Evolutionary conservation across 2,888 invertebrate species (phyloP).

Genomic region (Agrochola litura): DNA sequence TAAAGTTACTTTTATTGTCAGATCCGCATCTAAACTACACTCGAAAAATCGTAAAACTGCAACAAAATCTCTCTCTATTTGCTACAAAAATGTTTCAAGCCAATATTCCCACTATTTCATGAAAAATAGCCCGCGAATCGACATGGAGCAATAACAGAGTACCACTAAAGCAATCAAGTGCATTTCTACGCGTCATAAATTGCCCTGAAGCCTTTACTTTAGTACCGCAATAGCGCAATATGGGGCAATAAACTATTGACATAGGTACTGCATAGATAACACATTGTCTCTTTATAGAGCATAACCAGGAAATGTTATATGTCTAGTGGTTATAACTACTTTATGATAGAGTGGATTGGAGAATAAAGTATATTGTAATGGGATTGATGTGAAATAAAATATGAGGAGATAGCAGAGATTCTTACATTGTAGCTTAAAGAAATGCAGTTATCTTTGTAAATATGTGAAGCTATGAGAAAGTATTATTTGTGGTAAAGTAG

Average conservation of each 20-base stretch:
- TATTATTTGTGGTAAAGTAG: no score
- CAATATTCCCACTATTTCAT: conserved; percentile 27
- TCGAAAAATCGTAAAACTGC: conserved; percentile 8
- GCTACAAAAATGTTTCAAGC: conserved; percentile 34
- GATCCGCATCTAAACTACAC: conserved; percentile 6
- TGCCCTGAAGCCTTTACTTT: conserved; percentile 51
- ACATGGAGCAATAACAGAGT: conserved; percentile 38
- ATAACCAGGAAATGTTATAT: conserved; percentile 19
- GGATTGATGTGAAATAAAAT: conserved; percentile 34
- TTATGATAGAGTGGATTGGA: conserved; percentile 45
- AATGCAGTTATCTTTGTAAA: background rate
- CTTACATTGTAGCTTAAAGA: background rate
- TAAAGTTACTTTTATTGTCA: conserved; percentile 13
- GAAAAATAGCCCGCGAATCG: conserved; percentile 42
- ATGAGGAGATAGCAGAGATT: conserved; percentile 12
- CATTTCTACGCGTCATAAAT: conserved; percentile 56
- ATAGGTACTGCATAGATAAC: conserved; percentile 38
- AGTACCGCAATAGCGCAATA: conserved; percentile 41
- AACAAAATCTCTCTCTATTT: conserved; percentile 6
- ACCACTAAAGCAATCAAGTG: conserved; percentile 50
- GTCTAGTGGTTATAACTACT: conserved; percentile 12
- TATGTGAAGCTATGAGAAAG: no score
- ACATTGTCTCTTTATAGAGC: conserved; percentile 55
- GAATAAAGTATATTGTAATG: conserved; percentile 45
- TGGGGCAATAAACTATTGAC: conserved; percentile 50